Evolutionary conservation across 1,140 invertebrate genomes (phyloP).

Genomic region (Psilanteris sp.): DNA sequence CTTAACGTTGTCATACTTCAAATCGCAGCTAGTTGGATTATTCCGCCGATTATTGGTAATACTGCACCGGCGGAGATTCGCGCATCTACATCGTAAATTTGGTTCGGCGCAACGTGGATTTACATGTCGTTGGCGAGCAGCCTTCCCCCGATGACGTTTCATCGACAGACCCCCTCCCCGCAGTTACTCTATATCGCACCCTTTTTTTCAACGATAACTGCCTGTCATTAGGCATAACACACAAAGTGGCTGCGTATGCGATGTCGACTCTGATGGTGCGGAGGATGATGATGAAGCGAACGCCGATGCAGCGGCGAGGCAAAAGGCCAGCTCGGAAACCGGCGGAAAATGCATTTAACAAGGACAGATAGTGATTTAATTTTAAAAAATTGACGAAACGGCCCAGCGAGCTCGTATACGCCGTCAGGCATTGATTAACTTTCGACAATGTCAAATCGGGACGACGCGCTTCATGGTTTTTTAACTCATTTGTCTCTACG

Average conservation of each 20-base stretch:
- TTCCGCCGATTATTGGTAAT: slow-evolving; percentile 44
- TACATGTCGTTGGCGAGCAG: slow-evolving; percentile 39
- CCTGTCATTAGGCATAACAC: slow-evolving; percentile 79
- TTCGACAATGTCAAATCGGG: slow-evolving; percentile 80
- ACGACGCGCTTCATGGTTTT: slow-evolving; percentile 65
- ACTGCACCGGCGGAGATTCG: slow-evolving; percentile 23
- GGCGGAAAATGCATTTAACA: slow-evolving; percentile 79
- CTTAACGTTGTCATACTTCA: slow-evolving; percentile 31
- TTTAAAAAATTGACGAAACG: slow-evolving; percentile 80
- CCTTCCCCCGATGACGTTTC: slow-evolving; percentile 44
- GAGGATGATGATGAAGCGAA: slow-evolving; percentile 53
- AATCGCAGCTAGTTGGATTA: slow-evolving; percentile 6
- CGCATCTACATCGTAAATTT: slow-evolving; percentile 43
- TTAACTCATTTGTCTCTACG: slow-evolving; percentile 62
- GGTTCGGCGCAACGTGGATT: slow-evolving; percentile 46
- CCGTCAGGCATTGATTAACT: slow-evolving; percentile 78
- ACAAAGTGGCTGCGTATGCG: slow-evolving; percentile 52
- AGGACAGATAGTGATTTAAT: slow-evolving; percentile 81
- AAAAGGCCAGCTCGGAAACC: slow-evolving; percentile 59
- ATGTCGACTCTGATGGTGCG: slow-evolving; percentile 54
- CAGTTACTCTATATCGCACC: slow-evolving; percentile 49
- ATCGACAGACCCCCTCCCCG: slow-evolving; percentile 17
- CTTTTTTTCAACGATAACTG: slow-evolving; percentile 77
- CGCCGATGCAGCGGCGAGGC: slow-evolving; percentile 43
- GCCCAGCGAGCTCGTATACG: slow-evolving; percentile 64